Percentiles rank a stretch among this genome's conserved stretches.
These are phyloP conservation scores for Platycheirus rosarum DNA, from an alignment of 2,888 invertebrate genomes.

Conservation along the genomic window DNA sequence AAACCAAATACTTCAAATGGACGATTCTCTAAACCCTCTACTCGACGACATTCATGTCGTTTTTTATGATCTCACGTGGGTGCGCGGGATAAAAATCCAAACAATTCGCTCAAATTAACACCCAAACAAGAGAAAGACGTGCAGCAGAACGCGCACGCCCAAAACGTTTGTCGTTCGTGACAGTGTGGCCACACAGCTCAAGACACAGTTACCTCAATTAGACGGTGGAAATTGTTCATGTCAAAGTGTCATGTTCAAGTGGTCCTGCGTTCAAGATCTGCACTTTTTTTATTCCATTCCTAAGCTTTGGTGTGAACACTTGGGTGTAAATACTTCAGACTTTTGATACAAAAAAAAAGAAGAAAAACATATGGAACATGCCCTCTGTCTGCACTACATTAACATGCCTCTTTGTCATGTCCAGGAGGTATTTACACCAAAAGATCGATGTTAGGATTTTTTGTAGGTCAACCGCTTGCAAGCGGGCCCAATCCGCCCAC, in stretches of 20 bases:
- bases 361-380: too few relatives aligned
- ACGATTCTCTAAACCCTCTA: too few relatives aligned
- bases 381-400: constrained; percentile 66
- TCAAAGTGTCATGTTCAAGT: constrained; percentile 68
- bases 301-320: constrained; percentile 29
- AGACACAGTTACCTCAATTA: constrained; percentile 64
- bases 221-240: constrained; percentile 65
- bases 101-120: constrained; percentile 52
- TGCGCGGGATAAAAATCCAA: constrained; percentile 41
- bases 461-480: constrained; percentile 64
- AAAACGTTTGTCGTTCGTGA: constrained; percentile 26
- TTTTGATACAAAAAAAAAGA: constrained; percentile 51
- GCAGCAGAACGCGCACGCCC: not conserved
- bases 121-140: constrained; percentile 26
- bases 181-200: constrained; percentile 34
- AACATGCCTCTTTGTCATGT: constrained; percentile 70
- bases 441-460: constrained; percentile 59
- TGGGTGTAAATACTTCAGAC: constrained; percentile 48
- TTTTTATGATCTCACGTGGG: constrained; percentile 30
- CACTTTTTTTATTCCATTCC: constrained; percentile 1
- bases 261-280: constrained; percentile 46
- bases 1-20: too few relatives aligned
- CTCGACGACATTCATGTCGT: not conserved
- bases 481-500: constrained; percentile 53
- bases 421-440: constrained; percentile 69